phyloP scores from a whole-genome alignment of 1,140 invertebrate species.

The Paracyclopina nana region DNA sequence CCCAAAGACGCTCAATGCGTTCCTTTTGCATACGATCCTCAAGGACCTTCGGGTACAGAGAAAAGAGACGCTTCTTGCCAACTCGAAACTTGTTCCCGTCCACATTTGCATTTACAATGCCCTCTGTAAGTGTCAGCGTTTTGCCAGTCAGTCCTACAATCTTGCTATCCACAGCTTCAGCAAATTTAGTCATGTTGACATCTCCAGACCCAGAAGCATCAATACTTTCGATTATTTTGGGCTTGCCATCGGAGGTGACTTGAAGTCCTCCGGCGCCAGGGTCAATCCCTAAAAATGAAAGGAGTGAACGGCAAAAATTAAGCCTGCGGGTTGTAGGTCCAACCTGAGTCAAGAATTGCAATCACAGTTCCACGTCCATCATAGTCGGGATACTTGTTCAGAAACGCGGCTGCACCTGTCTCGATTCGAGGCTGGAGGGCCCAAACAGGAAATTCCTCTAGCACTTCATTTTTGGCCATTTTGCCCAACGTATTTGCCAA shows the following conservation, averaged over 20 bases:
- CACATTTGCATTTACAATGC: background rate
- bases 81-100: constrained; percentile 46
- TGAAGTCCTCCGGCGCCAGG: constrained; percentile 78
- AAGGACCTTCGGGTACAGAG: constrained; percentile 62
- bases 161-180: constrained; percentile 41
- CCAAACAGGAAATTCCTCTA: constrained; percentile 60
- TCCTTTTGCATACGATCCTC: constrained; percentile 62
- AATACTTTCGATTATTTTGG: constrained; percentile 82
- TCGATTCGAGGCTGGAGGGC: constrained; percentile 83
- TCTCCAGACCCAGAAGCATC: constrained; percentile 90
- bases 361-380: constrained; percentile 79
- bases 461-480: too few relatives aligned
- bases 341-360: constrained; percentile 63
- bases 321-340: background rate
- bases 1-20: constrained; percentile 63
- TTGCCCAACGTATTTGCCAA: too few relatives aligned
- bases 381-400: constrained; percentile 73
- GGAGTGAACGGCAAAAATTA: too few relatives aligned
- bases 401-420: constrained; percentile 67
- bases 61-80: constrained; percentile 64
- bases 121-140: background rate
- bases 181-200: constrained; percentile 63
- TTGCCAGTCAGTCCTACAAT: too few relatives aligned
- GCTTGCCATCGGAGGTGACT: constrained; percentile 71
- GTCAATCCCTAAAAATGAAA: constrained; percentile 71